Evolutionary conservation across 2,888 invertebrate species (phyloP).

Genomic region (Orchesella flavescens): DNA sequence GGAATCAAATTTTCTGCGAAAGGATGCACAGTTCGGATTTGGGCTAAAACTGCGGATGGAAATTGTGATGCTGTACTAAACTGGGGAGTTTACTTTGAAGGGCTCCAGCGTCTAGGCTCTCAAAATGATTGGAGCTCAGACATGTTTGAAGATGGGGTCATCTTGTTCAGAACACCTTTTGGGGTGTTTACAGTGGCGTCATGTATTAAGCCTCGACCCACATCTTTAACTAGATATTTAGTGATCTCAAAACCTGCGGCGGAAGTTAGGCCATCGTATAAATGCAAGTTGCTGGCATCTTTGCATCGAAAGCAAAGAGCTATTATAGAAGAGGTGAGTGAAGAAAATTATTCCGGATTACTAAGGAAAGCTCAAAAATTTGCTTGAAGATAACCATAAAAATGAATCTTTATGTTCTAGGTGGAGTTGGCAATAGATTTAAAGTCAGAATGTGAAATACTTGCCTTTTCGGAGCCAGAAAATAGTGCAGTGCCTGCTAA

Average conservation of each 20-base stretch:
- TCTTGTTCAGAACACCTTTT: slow-evolving; percentile 90
- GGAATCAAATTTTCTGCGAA: slow-evolving; percentile 57
- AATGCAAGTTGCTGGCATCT: slow-evolving; percentile 64
- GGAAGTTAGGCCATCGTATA: slow-evolving; percentile 66
- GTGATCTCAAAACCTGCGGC: slow-evolving; percentile 51
- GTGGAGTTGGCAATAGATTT: slow-evolving; percentile 64
- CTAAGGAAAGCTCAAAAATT: too few species aligned
- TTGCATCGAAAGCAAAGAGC: slow-evolving; percentile 69
- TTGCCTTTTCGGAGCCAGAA: slow-evolving; percentile 43
- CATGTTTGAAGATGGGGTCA: slow-evolving; percentile 80
- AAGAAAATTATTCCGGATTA: too few species aligned
- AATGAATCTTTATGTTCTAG: slow-evolving; percentile 56
- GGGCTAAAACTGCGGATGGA: slow-evolving; percentile 75
- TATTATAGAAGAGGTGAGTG: slow-evolving; percentile 69
- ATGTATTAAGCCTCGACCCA: slow-evolving; percentile 69
- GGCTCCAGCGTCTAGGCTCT: slow-evolving; percentile 80
- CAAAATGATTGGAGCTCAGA: slow-evolving; percentile 74
- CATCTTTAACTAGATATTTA: slow-evolving; percentile 47
- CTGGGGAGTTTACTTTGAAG: slow-evolving; percentile 90
- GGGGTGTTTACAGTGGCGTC: slow-evolving; percentile 84
- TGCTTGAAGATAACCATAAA: too few species aligned
- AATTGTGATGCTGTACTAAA: slow-evolving; percentile 78
- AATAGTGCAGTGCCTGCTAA: slow-evolving; percentile 32
- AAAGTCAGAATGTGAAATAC: slow-evolving; percentile 66
- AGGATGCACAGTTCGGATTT: slow-evolving; percentile 72